These are phyloP conservation scores for Formica aserva DNA, from an alignment of 2,888 invertebrate genomes.

Conservation along the genomic window DNA sequence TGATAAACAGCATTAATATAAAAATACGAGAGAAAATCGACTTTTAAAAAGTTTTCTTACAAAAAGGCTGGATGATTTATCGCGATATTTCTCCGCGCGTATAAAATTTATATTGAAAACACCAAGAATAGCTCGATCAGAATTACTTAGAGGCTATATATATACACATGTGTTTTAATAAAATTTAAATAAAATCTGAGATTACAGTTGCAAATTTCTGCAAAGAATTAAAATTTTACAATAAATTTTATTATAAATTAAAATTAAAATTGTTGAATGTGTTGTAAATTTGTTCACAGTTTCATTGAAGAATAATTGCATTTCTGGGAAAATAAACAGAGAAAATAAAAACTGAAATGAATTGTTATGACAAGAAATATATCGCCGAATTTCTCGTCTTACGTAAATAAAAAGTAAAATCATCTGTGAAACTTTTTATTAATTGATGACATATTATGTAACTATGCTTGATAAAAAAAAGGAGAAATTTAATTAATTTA, in stretches of 20 bases:
- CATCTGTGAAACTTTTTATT: too few relatives aligned
- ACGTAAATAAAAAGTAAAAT: too few relatives aligned
- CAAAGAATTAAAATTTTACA: not conserved
- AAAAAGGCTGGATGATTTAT: not conserved
- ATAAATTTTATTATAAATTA: not conserved
- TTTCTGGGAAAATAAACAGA: not conserved
- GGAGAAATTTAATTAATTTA: not conserved
- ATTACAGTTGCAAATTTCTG: too few relatives aligned
- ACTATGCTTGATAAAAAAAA: not conserved
- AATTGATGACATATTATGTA: too few relatives aligned
- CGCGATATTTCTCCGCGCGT: not conserved
- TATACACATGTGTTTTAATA: not conserved
- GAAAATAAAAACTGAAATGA: not conserved
- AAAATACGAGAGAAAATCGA: not conserved
- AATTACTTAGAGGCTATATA: not conserved
- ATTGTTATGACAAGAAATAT: not conserved
- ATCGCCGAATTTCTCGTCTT: too few relatives aligned
- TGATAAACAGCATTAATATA: not conserved
- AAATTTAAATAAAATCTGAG: too few relatives aligned
- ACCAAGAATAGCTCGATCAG: not conserved
- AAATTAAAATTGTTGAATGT: not conserved
- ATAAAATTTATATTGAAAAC: not conserved
- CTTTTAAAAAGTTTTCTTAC: not conserved
- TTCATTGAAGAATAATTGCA: not conserved
- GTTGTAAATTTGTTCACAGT: not conserved